Conservation (phyloP, 1,140 invertebrate species). For the Drosophila melanica region DNA sequence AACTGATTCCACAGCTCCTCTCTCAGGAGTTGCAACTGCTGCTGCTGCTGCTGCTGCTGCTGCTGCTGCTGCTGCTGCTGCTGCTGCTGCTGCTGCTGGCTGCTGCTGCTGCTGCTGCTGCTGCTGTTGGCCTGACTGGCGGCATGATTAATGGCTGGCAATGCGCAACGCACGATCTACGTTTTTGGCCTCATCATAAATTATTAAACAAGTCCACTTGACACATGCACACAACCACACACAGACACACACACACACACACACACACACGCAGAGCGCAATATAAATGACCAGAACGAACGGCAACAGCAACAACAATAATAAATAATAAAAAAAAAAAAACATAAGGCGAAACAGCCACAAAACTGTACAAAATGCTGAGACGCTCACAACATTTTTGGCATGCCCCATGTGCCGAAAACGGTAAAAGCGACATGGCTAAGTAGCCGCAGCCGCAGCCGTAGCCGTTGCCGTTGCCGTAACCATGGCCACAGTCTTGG, state of each 20-base stretch:
- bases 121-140: constrained; percentile 38
- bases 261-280: constrained; percentile 36
- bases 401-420: constrained; percentile 71
- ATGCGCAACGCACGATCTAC: constrained; percentile 81
- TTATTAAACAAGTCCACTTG: constrained; percentile 82
- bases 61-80: constrained; percentile 2
- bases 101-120: neutral
- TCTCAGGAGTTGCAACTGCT: constrained; percentile 2
- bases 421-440: constrained; percentile 71
- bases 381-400: constrained; percentile 70
- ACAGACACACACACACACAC: constrained; percentile 50
- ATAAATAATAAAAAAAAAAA: constrained; percentile 2
- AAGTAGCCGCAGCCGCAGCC: constrained; percentile 31
- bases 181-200: constrained; percentile 81
- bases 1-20: constrained; percentile 14
- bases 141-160: constrained; percentile 80
- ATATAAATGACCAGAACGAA: constrained; percentile 78
- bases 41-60: constrained; percentile 4
- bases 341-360: constrained; percentile 10
- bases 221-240: constrained; percentile 67
- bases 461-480: neutral
- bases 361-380: constrained; percentile 75
- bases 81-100: neutral
- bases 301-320: constrained; percentile 23
- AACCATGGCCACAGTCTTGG: constrained; percentile 1